These are phyloP conservation scores for Phaethornis superciliosus DNA, from an alignment of 2,113 vertebrate genomes.

Conservation along the genomic window DNA sequence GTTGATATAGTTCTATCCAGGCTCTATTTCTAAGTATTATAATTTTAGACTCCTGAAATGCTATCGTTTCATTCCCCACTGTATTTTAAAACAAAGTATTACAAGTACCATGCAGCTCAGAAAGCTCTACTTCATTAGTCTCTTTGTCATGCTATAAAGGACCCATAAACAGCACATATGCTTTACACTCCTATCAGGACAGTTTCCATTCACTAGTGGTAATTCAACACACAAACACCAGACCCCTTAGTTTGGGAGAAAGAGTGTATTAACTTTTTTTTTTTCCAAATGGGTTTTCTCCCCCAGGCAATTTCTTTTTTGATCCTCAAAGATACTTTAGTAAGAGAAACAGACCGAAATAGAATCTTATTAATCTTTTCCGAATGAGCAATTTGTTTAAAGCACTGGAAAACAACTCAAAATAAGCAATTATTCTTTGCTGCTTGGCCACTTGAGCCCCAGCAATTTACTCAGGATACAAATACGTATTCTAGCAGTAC, in stretches of 20 bases:
- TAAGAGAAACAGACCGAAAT: constrained; percentile 30
- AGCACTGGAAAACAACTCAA: constrained; percentile 41
- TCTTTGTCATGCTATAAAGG: not conserved
- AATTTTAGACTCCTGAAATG: not conserved
- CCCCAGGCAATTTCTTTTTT: constrained; percentile 8
- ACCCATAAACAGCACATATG: not conserved
- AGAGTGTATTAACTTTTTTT: not conserved
- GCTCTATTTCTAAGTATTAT: not conserved
- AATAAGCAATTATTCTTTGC: constrained; percentile 52
- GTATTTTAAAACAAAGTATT: not conserved
- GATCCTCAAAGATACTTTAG: constrained; percentile 46
- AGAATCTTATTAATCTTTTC: constrained; percentile 24
- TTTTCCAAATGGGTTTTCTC: not conserved
- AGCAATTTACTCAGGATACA: constrained; percentile 25
- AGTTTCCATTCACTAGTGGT: not conserved
- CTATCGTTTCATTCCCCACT: not conserved
- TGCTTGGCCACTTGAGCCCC: constrained; percentile 2
- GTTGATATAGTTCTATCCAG: not conserved
- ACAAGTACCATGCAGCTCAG: not conserved
- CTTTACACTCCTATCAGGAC: not conserved
- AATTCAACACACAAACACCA: constrained; percentile 3
- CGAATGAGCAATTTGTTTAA: constrained; percentile 44
- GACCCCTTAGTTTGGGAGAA: not conserved
- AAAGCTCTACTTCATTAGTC: not conserved
- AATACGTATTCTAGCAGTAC: constrained; percentile 14